Evolutionary conservation across 2,888 invertebrate species (phyloP).

Genomic region (Phaedon cochleariae): DNA sequence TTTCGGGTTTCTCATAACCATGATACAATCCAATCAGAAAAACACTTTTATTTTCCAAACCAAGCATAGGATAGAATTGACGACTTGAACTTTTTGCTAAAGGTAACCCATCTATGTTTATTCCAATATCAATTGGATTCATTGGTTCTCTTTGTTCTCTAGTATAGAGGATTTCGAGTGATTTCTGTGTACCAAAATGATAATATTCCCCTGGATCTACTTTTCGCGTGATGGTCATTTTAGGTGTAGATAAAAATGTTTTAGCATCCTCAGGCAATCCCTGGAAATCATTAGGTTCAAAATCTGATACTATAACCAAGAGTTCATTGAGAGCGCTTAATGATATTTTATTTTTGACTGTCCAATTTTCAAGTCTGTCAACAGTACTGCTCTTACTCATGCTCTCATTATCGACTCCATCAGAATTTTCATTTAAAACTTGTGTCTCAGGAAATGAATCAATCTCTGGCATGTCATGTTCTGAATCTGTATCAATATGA

Average conservation of each 20-base stretch:
- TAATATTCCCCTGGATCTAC: conserved; percentile 9
- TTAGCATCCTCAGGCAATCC: neutral
- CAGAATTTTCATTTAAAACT: conserved; percentile 1
- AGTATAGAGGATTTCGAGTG: neutral
- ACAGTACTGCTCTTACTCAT: neutral
- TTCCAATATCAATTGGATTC: conserved; percentile 5
- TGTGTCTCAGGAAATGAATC: neutral
- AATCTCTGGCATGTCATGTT: neutral
- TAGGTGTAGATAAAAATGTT: neutral
- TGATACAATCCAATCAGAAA: conserved; percentile 17
- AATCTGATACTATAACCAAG: conserved; percentile 2
- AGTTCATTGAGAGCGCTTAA: conserved; percentile 6
- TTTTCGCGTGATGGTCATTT: neutral
- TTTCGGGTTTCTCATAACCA: conserved; percentile 20
- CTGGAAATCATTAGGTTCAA: conserved; percentile 6
- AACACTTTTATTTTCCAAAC: conserved; percentile 8
- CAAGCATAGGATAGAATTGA: conserved; percentile 10
- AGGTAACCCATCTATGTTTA: conserved; percentile 13
- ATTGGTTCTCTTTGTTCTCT: neutral
- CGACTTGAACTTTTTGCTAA: conserved; percentile 11
- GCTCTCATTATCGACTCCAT: neutral
- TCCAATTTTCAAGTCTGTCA: neutral
- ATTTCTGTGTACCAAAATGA: neutral
- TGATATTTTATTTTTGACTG: conserved; percentile 7
- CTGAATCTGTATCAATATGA: neutral